Evolutionary conservation across 1,140 invertebrate genomes (phyloP).

Genomic region (Ceratina japonica): DNA sequence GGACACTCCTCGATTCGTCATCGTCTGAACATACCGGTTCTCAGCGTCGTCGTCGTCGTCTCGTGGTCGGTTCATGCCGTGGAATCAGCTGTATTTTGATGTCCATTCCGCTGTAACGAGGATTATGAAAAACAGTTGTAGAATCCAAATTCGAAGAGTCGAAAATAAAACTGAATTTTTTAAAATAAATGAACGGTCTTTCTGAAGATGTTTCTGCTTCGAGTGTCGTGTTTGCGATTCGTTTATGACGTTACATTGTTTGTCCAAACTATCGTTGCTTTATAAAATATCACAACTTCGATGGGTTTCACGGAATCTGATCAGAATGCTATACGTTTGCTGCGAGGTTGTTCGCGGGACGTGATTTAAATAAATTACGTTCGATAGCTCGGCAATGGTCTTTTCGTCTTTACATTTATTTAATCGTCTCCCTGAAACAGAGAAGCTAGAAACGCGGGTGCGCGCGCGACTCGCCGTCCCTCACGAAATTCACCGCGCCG

Average conservation of each 20-base stretch:
- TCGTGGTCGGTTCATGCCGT: not conserved
- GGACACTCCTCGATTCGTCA: conserved; percentile 67
- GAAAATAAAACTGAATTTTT: not conserved
- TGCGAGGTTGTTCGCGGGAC: not conserved
- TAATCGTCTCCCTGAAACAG: conserved; percentile 39
- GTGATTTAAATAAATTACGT: conserved; percentile 45
- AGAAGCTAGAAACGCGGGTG: conserved; percentile 15
- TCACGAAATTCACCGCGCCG: conserved; percentile 13
- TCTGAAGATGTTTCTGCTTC: not conserved
- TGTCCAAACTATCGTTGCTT: no score
- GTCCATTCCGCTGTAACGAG: not conserved
- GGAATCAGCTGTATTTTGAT: not conserved
- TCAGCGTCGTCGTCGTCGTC: conserved; percentile 36
- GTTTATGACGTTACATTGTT: not conserved
- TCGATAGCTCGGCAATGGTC: conserved; percentile 11
- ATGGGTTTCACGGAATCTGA: not conserved
- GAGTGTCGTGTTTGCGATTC: not conserved
- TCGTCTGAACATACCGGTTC: conserved; percentile 54
- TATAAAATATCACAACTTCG: no score
- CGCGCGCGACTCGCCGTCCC: not conserved
- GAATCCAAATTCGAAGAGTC: not conserved
- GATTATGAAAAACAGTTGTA: not conserved
- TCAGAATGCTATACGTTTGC: not conserved
- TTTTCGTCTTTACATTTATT: conserved; percentile 50
- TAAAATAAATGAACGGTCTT: no score